These are phyloP conservation scores for Artemisiospiza belli DNA, from an alignment of 2,113 vertebrate species.

Conservation along the genomic window DNA sequence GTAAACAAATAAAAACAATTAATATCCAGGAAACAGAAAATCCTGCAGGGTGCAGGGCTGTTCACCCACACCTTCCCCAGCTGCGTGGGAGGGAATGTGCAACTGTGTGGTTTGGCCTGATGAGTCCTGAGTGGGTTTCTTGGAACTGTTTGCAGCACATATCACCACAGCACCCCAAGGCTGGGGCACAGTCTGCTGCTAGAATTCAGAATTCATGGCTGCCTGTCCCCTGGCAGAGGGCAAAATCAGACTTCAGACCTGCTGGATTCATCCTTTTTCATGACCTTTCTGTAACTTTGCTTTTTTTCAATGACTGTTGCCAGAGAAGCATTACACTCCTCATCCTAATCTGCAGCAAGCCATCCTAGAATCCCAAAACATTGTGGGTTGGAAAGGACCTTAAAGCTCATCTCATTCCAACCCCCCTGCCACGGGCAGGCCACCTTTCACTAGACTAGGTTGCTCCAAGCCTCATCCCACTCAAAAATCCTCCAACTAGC, in stretches of 20 bases:
- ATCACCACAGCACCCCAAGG: not conserved
- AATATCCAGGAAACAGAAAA: not conserved
- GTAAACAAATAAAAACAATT: not conserved
- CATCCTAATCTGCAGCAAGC: not conserved
- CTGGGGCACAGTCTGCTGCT: not conserved
- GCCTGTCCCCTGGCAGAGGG: not conserved
- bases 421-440: not conserved
- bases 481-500: rapidly evolving
- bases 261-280: not conserved
- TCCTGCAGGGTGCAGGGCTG: not conserved
- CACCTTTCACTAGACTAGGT: not conserved
- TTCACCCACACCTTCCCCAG: not conserved
- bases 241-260: not conserved
- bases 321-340: not conserved
- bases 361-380: not conserved
- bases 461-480: not conserved
- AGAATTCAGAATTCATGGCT: not conserved
- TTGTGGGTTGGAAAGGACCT: not conserved
- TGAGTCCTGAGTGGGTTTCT: not conserved
- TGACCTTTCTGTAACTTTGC: not conserved
- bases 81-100: not conserved
- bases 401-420: not conserved
- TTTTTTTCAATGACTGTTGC: not conserved
- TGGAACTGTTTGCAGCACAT: not conserved
- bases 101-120: not conserved